Evolutionary conservation across 2,113 vertebrate genomes (phyloP).

Genomic region (Paradisaea rubra): DNA sequence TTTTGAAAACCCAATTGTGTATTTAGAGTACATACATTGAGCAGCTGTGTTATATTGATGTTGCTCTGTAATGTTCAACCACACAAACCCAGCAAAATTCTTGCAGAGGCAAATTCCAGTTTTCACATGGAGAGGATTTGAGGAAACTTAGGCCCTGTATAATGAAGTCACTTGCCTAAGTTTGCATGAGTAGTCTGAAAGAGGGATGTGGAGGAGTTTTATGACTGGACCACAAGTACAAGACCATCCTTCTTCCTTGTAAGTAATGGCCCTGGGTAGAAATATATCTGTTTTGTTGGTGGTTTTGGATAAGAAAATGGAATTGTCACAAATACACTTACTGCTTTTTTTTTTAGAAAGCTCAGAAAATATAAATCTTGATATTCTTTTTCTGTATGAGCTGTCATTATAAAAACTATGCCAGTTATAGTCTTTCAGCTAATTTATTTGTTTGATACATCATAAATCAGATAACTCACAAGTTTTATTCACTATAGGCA

Average conservation of each 20-base stretch:
- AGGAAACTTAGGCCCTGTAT: neutral
- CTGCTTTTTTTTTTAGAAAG: neutral
- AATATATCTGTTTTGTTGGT: neutral
- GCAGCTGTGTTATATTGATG: neutral
- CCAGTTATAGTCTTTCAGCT: neutral
- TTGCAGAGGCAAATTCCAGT: neutral
- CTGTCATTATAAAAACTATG: neutral
- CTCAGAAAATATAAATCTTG: neutral
- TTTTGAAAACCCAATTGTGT: rapidly evolving
- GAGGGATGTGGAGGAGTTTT: neutral
- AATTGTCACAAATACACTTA: neutral
- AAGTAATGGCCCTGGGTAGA: neutral
- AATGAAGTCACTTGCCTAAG: neutral
- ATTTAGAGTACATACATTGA: neutral
- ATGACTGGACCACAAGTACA: neutral
- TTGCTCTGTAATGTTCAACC: neutral
- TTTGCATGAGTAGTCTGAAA: neutral
- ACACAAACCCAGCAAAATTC: neutral
- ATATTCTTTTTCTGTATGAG: neutral
- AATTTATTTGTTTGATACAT: neutral
- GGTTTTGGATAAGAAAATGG: neutral
- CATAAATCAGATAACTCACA: neutral
- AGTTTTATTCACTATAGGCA: neutral
- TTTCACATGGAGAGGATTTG: neutral
- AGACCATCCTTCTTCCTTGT: neutral